Evolutionary conservation across 2,797 vertebrate genomes (phyloP).

Genomic region (Cirrhinus mrigala): DNA sequence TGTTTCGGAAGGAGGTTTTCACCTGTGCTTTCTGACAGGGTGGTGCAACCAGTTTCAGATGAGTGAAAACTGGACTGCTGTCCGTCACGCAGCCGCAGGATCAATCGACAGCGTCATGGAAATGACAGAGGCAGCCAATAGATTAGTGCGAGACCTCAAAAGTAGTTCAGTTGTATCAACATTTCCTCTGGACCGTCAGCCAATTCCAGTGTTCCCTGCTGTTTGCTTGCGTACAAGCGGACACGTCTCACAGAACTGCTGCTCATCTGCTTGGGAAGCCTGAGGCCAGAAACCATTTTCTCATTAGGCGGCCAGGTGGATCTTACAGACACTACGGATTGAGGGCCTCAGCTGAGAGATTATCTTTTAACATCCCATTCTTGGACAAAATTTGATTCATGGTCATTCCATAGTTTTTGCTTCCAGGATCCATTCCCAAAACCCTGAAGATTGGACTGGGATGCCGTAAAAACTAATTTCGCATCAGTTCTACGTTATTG

Average conservation of each 20-base stretch:
- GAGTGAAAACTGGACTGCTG: constrained; percentile 22
- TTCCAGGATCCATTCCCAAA: not conserved
- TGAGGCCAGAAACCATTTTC: not conserved
- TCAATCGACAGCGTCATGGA: constrained; percentile 77
- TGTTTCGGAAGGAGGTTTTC: constrained; percentile 21
- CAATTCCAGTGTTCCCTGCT: constrained; percentile 45
- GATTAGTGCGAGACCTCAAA: constrained; percentile 55
- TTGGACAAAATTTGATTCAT: not conserved
- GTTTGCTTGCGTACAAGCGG: constrained; percentile 30
- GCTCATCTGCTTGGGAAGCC: constrained; percentile 5
- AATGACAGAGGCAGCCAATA: constrained; percentile 67
- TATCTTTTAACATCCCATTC: not conserved
- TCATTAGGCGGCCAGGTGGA: constrained; percentile 39
- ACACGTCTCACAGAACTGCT: constrained; percentile 9
- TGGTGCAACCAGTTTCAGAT: constrained; percentile 15
- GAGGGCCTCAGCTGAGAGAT: not conserved
- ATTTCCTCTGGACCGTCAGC: constrained; percentile 30
- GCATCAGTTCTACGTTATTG: constrained; percentile 14
- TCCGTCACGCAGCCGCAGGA: constrained; percentile 50
- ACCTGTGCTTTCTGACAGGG: constrained; percentile 15
- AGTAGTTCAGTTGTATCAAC: constrained; percentile 45
- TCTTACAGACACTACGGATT: constrained; percentile 28
- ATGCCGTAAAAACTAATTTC: not conserved
- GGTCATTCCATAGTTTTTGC: not conserved
- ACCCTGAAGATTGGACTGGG: not conserved